These are phyloP conservation scores for Drosophila mayri DNA, from an alignment of 1,140 invertebrate species.

Conservation along the genomic window DNA sequence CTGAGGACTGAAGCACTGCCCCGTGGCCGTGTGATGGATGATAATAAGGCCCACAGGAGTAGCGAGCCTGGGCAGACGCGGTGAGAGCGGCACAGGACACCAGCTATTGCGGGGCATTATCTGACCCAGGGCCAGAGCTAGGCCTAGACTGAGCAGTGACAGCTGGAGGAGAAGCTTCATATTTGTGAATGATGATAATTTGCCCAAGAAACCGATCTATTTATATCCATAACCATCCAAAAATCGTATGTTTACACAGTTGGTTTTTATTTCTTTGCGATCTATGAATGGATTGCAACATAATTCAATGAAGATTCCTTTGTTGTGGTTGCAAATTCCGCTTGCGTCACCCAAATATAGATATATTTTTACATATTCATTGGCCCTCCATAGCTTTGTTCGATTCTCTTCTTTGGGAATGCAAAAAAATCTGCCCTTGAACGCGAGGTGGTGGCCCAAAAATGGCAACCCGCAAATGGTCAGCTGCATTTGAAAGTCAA, in stretches of 20 bases:
- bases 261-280: conserved; percentile 10
- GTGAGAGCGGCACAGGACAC: conserved; percentile 35
- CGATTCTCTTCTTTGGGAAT: conserved; percentile 47
- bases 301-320: conserved; percentile 33
- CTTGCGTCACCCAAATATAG: conserved; percentile 48
- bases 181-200: conserved; percentile 4
- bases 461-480: conserved; percentile 43
- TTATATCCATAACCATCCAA: conserved; percentile 15
- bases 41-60: conserved; percentile 28
- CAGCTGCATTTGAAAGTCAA: conserved; percentile 69
- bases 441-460: conserved; percentile 38
- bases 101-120: conserved; percentile 33
- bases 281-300: conserved; percentile 34
- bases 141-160: not conserved
- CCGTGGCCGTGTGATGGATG: conserved; percentile 46
- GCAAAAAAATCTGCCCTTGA: conserved; percentile 63
- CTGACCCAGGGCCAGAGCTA: conserved; percentile 19
- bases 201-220: not conserved
- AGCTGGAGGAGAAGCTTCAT: conserved; percentile 32
- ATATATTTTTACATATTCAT: conserved; percentile 1
- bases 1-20: conserved; percentile 19
- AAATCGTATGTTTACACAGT: conserved; percentile 34
- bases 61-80: conserved; percentile 23
- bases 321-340: conserved; percentile 39
- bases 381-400: conserved; percentile 1